Evolutionary conservation across 2,888 invertebrate genomes (phyloP), one percentile per base, ranked within the genome.

Genomic region (Ophraella communa): DNA sequence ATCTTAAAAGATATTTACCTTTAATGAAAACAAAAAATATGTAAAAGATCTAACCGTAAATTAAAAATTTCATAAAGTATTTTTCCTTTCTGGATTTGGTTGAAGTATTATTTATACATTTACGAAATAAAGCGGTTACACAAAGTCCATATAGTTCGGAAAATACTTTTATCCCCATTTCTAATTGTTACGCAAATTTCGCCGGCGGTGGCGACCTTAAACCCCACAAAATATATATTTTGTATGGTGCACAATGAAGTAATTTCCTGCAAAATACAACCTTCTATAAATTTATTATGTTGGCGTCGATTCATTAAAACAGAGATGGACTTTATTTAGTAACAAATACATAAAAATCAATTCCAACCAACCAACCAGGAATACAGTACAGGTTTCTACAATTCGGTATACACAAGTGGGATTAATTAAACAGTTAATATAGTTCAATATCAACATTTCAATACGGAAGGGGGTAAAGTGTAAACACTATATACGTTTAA

Each of bases 201-300:
- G 27, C n/a, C n/a, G n/a, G n/a, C n/a, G n/a, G n/a, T n/a, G 20
- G 20, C 47, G 57, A 47, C 45, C 47, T 57, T 47, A 47, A 47
- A 24, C 47, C 33, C 33, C 33, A 17, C 35, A 21, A 57, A 57
- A 57, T 57, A 47, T 57, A 47, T 57, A 47, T 45, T 45, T 45
- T 30, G 54, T 57, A 59, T 47, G n/a, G 47, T 47, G 47, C 57
- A 57, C 47, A 47, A 47, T 47, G 47, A 57, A 47, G 47, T 47
- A 57, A 57, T 47, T 57, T 57, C 57, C 47, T 60, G 57, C 63
- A 71, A 68, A 54, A 68, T 60, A 60, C 69, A 70, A 74, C 72
- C 73, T 70, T 73, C 70, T 30, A 4, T 30, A 10, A 30, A 27
- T 71, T 71, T 70, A 71, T 74, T 56, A 56, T 73, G 66, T 68